Evolutionary conservation across 2,113 vertebrate species (phyloP).

Genomic region (Malaclemys terrapin): DNA sequence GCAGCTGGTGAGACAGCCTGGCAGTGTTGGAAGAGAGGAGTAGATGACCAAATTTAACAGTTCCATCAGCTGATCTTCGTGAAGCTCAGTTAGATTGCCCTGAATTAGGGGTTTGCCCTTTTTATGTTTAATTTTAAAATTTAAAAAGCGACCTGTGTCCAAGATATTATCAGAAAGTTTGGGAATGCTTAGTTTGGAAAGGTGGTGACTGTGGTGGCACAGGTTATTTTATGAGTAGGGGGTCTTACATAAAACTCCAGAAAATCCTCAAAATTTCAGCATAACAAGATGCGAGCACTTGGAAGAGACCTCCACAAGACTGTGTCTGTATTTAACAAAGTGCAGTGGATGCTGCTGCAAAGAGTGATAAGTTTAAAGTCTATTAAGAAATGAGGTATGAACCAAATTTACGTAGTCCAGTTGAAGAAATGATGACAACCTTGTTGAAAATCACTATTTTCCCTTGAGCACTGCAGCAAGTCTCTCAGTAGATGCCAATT

Average conservation of each 20-base stretch:
- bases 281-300: not conserved
- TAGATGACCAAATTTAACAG: not conserved
- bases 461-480: not conserved
- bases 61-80: not conserved
- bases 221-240: too few species aligned
- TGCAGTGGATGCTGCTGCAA: not conserved
- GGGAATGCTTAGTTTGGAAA: not conserved
- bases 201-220: not conserved
- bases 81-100: not conserved
- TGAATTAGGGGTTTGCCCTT: accelerated
- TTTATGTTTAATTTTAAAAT: not conserved
- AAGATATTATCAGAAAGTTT: not conserved
- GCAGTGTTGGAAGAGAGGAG: not conserved
- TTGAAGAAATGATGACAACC: not conserved
- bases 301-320: not conserved
- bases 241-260: too few species aligned
- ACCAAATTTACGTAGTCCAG: not conserved
- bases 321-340: not conserved
- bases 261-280: too few species aligned
- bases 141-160: not conserved
- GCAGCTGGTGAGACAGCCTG: not conserved
- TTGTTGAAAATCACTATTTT: not conserved
- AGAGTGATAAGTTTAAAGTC: not conserved
- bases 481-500: not conserved
- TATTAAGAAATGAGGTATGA: not conserved